Conservation (phyloP, 2,113 vertebrate species). For the Hemicordylus capensis region DNA sequence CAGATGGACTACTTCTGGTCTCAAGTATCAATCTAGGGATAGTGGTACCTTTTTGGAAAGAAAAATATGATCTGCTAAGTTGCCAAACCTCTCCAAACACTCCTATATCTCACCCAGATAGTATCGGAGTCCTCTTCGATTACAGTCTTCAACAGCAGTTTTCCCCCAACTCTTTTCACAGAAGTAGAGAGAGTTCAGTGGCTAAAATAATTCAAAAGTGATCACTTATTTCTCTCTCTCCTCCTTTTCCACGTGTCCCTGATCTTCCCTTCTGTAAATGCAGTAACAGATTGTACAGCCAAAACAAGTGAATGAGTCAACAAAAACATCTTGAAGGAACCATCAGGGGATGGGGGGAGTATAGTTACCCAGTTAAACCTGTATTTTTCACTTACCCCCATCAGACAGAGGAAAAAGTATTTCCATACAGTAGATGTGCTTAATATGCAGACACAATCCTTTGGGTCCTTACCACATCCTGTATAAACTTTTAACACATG, state of each 20-base stretch:
- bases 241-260: rapidly evolving
- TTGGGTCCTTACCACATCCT: constrained; percentile 34
- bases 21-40: not conserved
- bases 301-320: not conserved
- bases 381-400: not conserved
- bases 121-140: not conserved
- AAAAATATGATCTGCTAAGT: not conserved
- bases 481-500: not conserved
- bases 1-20: not conserved
- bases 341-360: not conserved
- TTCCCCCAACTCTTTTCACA: not conserved
- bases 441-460: not conserved
- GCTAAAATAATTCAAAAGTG: not conserved
- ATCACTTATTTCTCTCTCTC: not conserved
- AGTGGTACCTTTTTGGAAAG: not conserved
- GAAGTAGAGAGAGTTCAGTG: not conserved
- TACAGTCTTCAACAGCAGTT: no score
- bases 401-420: not conserved
- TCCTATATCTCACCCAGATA: not conserved
- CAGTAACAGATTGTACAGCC: not conserved
- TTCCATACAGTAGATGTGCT: not conserved
- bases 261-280: constrained; percentile 1
- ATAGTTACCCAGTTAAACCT: not conserved
- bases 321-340: not conserved
- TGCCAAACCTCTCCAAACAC: not conserved